Evolutionary conservation across 2,797 vertebrate genomes (phyloP).

Genomic region (Galaxias olidus): DNA sequence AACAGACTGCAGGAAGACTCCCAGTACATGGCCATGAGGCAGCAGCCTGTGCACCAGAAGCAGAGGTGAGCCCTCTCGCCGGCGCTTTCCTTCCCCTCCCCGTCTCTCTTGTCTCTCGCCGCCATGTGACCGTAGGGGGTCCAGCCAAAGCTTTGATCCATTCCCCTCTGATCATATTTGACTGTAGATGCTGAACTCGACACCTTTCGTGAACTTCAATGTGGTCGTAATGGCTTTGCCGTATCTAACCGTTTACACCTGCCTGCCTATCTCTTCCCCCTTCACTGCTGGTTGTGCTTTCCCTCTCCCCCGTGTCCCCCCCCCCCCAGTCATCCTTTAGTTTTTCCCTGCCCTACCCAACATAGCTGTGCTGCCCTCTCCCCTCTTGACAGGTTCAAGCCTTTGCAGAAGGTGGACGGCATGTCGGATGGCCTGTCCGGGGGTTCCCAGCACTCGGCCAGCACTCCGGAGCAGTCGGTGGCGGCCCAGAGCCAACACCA

Average conservation of each 20-base stretch:
- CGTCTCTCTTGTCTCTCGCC: neutral
- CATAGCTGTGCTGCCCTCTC: slow-evolving; percentile 9
- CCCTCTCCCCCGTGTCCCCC: neutral
- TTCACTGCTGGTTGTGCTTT: neutral
- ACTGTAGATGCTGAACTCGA: neutral
- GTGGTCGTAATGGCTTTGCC: neutral
- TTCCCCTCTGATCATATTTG: neutral
- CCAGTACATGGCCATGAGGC: slow-evolving; percentile 98
- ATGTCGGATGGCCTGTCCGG: slow-evolving; percentile 82
- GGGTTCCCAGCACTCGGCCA: slow-evolving; percentile 78
- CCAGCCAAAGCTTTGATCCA: slow-evolving; percentile 7
- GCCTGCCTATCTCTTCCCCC: neutral
- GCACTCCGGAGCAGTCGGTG: slow-evolving; percentile 87
- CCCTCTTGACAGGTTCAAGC: slow-evolving; percentile 83
- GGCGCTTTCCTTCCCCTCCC: neutral
- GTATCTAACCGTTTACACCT: neutral
- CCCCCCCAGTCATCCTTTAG: slow-evolving; percentile 1
- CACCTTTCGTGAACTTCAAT: neutral
- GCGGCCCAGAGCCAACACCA: slow-evolving; percentile 95
- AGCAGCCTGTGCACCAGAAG: slow-evolving; percentile 96
- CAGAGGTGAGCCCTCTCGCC: slow-evolving; percentile 82
- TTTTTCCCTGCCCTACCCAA: slow-evolving; percentile 20
- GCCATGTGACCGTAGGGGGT: neutral
- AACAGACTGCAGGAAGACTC: slow-evolving; percentile 94
- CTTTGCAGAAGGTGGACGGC: slow-evolving; percentile 90